Conservation (phyloP, 2,113 vertebrate genomes). For the Corythornis cristatus region DNA sequence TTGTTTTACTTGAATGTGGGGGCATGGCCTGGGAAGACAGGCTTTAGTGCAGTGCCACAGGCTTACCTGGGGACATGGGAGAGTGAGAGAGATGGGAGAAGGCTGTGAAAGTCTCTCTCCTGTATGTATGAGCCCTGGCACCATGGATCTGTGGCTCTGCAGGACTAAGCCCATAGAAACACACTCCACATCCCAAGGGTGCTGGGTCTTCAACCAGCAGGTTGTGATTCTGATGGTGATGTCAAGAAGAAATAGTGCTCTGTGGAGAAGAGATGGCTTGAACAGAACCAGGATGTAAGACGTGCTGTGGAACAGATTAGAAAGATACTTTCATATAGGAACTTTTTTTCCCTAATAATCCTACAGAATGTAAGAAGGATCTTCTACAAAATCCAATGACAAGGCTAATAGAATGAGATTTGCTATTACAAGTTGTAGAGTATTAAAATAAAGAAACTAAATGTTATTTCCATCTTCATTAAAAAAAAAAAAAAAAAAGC, state of each 20-base stretch:
- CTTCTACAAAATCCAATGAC: background rate
- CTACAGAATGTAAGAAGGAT: background rate
- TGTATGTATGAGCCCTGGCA: background rate
- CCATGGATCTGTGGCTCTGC: accelerated
- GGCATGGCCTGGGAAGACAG: background rate
- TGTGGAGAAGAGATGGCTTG: background rate
- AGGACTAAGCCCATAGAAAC: background rate
- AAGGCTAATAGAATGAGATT: background rate
- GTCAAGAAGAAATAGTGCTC: background rate
- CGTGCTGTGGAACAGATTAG: background rate
- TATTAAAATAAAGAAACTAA: background rate
- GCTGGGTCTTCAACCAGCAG: background rate
- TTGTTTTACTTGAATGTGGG: background rate
- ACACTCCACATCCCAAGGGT: background rate
- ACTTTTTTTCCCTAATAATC: background rate
- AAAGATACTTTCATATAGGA: background rate
- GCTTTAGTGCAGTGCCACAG: background rate
- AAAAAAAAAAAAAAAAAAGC: background rate
- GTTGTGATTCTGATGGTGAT: background rate
- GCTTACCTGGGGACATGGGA: background rate
- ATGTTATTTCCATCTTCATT: background rate
- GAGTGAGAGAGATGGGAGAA: background rate
- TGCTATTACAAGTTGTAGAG: background rate
- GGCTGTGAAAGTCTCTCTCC: background rate
- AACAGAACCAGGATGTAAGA: background rate